Base-by-base conservation (phyloP, 2,888 invertebrate genomes). In the Chymomyza fuscimana region DNA sequence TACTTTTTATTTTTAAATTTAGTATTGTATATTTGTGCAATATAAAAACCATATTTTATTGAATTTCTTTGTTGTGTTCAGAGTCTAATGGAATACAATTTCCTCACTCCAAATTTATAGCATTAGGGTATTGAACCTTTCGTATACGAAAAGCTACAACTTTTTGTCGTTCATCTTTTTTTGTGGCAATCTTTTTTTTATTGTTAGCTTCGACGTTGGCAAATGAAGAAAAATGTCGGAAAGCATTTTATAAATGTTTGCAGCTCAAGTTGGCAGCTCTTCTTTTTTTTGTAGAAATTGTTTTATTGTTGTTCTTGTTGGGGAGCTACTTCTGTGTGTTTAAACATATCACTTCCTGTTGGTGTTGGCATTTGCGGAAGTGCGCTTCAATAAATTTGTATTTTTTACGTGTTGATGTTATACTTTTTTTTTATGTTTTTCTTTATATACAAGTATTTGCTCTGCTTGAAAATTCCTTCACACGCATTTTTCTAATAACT, bases 191-290 rank as follows among this genome's bases (percentile, higher is more conserved):
- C 40, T 46, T 46, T 46, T n/a, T 22, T 56, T 25, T 52, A 9
- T 32, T 32, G 32, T 68, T 51, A 62, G 64, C 73, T 52, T 56
- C 22, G 46, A 16, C 19, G 52, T 69, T 72, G 76, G 74, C 72
- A 82, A 84, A 84, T 86, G 86, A 87, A 84, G 83, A 87, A 86
- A 86, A 87, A 84, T 84, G 81, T 75, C 81, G 72, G 66, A 85
- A 77, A 87, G 86, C 85, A 87, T 77, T 82, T 82, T 80, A 78
- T 82, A 81, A 83, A 82, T 82, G 80, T 75, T 73, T 74, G 65
- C 74, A 69, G 64, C 68, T 63, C 59, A 65, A 68, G 66, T 32
- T 67, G 60, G 56, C 40, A 51, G 32, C 25, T 61, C 15, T 58
- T 54, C 15, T 15, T 52, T n/a, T 16, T 51, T 52, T 10, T 5